Base-by-base conservation (phyloP, 2,797 vertebrate species). In the Phataginus tetradactyla region DNA sequence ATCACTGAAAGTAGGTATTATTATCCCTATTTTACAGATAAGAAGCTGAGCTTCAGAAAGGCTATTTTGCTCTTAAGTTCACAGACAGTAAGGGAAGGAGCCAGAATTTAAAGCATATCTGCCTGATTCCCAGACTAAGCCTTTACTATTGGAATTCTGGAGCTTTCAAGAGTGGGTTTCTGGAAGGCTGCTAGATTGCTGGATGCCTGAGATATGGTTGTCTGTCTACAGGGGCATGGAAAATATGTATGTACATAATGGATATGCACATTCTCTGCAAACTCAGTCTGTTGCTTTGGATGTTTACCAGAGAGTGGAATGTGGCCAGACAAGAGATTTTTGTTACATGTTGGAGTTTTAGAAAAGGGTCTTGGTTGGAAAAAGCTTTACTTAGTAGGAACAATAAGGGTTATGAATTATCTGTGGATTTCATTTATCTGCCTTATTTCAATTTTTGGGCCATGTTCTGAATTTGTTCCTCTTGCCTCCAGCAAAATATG, bases 401-500 rank as follows among this genome's bases (percentile, higher is more conserved):
- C 68, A 83, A 61, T 80, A 21, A 86, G 11, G 27, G 7, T 51
- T 63, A 42, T 14, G 25, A 79, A 71, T 94, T 85, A 81, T 71
- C 53, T 94, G 25, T 66, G 9, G 1, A 23, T 91, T 86, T 96
- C 32, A 72, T 84, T 80, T 77, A 51, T 92, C 57, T 74, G 8
- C 18, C 18, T 91, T 23, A 77, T 57, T 29, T 91, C 25, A 71
- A 66, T 63, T 42, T 84, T 64, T 59, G 64, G 34, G 13, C 29
- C 42, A 72, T 14, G 64, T 80, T 96, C 69, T 97, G 78, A 94
- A 72, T 94, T 71, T 86, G 10, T 72, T 81, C 49, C n/a, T 79
- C 21, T 6, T 17, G 23, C 69, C 8, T 0, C 17, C 20, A 37
- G 21, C 34, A 23, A 86, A 79, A 96, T 32, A 78, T 32, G 23